Conservation (phyloP, 2,113 vertebrate genomes). For the Procapra przewalskii region DNA sequence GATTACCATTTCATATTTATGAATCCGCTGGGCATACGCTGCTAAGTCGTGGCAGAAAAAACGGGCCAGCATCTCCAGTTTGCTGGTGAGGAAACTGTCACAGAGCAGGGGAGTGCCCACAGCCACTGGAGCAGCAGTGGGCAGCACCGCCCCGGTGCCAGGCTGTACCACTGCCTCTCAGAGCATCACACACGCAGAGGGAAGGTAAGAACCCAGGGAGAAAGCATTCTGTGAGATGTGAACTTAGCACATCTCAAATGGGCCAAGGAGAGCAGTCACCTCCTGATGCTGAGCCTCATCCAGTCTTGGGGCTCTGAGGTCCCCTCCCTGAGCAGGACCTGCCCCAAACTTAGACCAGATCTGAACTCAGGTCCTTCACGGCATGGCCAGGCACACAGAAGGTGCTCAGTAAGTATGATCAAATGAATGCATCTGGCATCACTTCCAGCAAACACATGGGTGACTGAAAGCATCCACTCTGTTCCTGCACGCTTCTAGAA, state of each 20-base stretch:
- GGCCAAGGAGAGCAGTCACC: neutral
- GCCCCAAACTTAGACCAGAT: neutral
- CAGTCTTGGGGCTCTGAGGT: neutral
- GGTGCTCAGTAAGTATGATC: neutral
- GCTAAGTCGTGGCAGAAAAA: neutral
- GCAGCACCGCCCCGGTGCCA: rapidly evolving
- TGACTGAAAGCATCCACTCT: neutral
- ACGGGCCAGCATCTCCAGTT: neutral
- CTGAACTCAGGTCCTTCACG: neutral
- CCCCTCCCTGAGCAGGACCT: neutral
- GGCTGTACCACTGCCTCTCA: rapidly evolving
- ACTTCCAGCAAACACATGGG: neutral
- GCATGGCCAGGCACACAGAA: neutral
- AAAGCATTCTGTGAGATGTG: rapidly evolving
- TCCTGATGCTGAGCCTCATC: rapidly evolving
- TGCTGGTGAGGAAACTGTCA: neutral
- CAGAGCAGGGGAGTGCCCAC: neutral
- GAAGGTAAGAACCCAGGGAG: rapidly evolving
- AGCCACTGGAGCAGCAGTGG: rapidly evolving
- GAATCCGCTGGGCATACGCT: rapidly evolving
- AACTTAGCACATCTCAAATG: rapidly evolving
- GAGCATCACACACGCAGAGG: rapidly evolving
- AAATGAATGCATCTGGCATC: rapidly evolving
- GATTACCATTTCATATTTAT: rapidly evolving
- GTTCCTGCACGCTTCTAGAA: neutral